Evolutionary conservation across 2,113 vertebrate genomes (phyloP).

Genomic region (Amblyornis subalaris): DNA sequence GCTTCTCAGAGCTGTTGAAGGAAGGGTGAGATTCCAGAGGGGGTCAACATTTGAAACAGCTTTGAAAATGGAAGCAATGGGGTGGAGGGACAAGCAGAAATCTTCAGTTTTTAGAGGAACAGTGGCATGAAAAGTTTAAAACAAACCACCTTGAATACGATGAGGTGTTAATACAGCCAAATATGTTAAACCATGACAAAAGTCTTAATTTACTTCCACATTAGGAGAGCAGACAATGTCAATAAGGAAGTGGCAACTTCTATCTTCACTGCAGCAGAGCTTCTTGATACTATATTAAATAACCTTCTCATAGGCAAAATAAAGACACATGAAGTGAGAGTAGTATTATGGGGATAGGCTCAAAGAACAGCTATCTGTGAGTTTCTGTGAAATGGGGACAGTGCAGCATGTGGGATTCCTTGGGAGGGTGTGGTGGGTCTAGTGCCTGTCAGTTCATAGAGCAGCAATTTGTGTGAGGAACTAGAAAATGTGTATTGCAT

Average conservation of each 20-base stretch:
- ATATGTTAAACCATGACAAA: not conserved
- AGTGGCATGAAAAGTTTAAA: not conserved
- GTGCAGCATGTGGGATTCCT: not conserved
- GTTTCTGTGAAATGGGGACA: not conserved
- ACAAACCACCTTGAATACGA: not conserved
- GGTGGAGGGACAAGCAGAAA: not conserved
- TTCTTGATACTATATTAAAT: not conserved
- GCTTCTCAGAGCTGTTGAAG: not conserved
- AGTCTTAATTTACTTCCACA: not conserved
- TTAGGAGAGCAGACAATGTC: not conserved
- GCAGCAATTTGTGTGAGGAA: not conserved
- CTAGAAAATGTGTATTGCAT: not conserved
- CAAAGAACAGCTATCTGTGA: not conserved
- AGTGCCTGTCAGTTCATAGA: not conserved
- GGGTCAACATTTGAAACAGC: not conserved
- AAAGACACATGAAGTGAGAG: not conserved
- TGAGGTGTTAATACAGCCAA: not conserved
- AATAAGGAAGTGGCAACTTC: not conserved
- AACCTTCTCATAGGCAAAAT: not conserved
- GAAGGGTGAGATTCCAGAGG: not conserved
- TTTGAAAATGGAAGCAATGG: not conserved
- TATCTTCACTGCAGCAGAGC: not conserved
- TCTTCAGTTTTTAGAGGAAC: not conserved
- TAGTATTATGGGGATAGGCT: not conserved
- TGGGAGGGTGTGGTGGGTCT: not conserved